phyloP scores from a whole-genome alignment of 2,888 invertebrate genomes.

The Cataglyphis albicans region DNA sequence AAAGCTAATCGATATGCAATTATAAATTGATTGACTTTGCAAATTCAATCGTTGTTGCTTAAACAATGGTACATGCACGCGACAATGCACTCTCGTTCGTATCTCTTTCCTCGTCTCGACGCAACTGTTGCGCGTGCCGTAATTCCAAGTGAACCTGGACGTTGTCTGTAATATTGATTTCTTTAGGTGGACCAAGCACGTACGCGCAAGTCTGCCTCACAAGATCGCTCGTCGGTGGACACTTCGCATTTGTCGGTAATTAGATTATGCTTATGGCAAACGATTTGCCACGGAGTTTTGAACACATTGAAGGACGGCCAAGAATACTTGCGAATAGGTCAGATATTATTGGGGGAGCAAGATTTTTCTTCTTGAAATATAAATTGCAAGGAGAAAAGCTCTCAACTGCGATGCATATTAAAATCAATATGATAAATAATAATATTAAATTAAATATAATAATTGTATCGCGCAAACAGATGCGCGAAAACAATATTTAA shows the following conservation, averaged over 20 bases:
- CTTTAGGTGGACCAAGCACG: conserved; percentile 63
- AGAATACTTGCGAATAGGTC: conserved; percentile 44
- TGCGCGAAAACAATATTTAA: background rate
- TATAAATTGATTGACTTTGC: background rate
- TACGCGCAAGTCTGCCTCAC: conserved; percentile 78
- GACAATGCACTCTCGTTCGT: conserved; percentile 44
- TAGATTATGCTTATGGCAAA: conserved; percentile 62
- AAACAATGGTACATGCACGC: conserved; percentile 12
- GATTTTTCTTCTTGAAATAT: conserved; percentile 5
- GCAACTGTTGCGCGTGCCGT: conserved; percentile 82
- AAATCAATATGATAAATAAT: background rate
- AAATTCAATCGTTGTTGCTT: conserved; percentile 31
- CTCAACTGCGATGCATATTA: background rate
- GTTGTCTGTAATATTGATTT: conserved; percentile 81
- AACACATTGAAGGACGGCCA: conserved; percentile 47
- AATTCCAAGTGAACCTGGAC: conserved; percentile 73
- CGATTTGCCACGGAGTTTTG: conserved; percentile 51
- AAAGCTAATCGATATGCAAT: background rate
- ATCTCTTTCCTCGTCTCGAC: conserved; percentile 55
- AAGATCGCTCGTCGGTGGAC: conserved; percentile 44
- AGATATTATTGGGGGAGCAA: conserved; percentile 3
- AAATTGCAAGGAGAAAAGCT: background rate
- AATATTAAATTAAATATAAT: background rate
- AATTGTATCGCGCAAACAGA: background rate
- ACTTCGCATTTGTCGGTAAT: conserved; percentile 63